These are phyloP conservation scores for Pyralis farinalis DNA, from an alignment of 2,888 invertebrate species.

Conservation along the genomic window DNA sequence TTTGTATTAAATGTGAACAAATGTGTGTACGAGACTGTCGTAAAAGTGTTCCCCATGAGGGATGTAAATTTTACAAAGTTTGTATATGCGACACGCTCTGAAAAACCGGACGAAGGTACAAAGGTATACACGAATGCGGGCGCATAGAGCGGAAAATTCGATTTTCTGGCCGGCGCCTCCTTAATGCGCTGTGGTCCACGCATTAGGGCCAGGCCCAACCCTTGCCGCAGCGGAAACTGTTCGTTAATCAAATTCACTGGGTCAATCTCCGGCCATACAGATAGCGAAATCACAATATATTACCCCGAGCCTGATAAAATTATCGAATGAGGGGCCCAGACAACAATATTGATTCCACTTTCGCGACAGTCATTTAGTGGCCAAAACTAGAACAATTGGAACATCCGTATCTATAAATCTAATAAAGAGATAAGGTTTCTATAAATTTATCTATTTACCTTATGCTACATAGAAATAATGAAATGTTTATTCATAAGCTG, in stretches of 20 bases:
- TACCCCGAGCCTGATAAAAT: slow-evolving; percentile 48
- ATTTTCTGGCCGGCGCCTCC: slow-evolving; percentile 69
- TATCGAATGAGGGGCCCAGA: slow-evolving; percentile 30
- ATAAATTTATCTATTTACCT: too few relatives aligned
- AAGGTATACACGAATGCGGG: slow-evolving; percentile 40
- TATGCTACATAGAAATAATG: too few relatives aligned
- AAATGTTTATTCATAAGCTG: too few relatives aligned
- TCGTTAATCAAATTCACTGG: slow-evolving; percentile 70
- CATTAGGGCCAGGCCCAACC: slow-evolving; percentile 50
- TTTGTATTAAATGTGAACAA: background rate
- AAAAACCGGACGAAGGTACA: slow-evolving; percentile 55
- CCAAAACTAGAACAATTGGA: background rate
- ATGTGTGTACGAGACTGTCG: background rate
- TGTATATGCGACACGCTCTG: slow-evolving; percentile 58
- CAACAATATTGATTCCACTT: slow-evolving; percentile 22
- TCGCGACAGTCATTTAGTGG: slow-evolving; percentile 10
- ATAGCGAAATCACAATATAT: slow-evolving; percentile 64
- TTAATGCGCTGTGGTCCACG: slow-evolving; percentile 52
- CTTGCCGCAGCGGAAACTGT: slow-evolving; percentile 55
- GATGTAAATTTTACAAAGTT: slow-evolving; percentile 36
- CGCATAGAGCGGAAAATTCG: slow-evolving; percentile 70
- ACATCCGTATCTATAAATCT: background rate
- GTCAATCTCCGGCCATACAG: slow-evolving; percentile 61
- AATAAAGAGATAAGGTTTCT: too few relatives aligned
- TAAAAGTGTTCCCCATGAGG: slow-evolving; percentile 1